Percentiles rank a stretch among this genome's conserved stretches.
Evolutionary conservation across 64 coral and sea anemone genomes (phyloP).

Genomic region (Astreopora myriophthalma): DNA sequence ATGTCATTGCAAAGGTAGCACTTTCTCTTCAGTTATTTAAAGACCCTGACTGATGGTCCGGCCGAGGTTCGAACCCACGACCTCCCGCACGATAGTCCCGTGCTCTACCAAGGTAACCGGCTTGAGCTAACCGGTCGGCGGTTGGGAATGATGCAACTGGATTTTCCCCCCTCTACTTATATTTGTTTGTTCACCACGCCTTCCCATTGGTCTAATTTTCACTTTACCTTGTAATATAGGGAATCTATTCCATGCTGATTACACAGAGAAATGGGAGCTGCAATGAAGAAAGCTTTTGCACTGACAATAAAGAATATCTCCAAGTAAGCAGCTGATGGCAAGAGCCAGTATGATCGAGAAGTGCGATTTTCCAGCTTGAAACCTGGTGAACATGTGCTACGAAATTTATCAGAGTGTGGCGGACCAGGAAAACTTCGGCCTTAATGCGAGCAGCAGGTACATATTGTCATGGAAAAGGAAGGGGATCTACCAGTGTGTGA

Average conservation of each 20-base stretch:
- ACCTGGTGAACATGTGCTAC: slow-evolving; percentile 22
- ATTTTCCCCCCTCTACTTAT: slow-evolving; percentile 57
- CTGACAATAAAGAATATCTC: background rate
- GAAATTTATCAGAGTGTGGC: slow-evolving; percentile 31
- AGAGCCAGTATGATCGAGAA: slow-evolving; percentile 11
- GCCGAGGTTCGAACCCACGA: too few relatives aligned
- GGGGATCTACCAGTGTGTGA: slow-evolving; percentile 10
- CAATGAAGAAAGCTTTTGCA: slow-evolving; percentile 47
- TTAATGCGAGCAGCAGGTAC: slow-evolving; percentile 17
- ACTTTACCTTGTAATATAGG: background rate
- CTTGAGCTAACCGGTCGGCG: too few relatives aligned
- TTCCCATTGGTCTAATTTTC: slow-evolving; percentile 46
- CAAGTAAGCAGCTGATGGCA: background rate
- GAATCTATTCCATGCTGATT: background rate
- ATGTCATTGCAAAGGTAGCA: too few relatives aligned
- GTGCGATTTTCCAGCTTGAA: background rate
- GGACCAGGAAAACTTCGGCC: slow-evolving; percentile 40
- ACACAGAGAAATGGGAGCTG: slow-evolving; percentile 12
- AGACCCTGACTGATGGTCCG: too few relatives aligned
- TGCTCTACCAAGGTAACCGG: too few relatives aligned
- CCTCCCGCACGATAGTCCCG: too few relatives aligned
- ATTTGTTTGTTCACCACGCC: slow-evolving; percentile 31
- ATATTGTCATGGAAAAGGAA: background rate
- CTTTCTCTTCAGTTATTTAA: too few relatives aligned
- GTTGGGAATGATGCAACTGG: slow-evolving; percentile 47